phyloP scores from a whole-genome alignment of 2,113 vertebrate genomes.

The Petrocephalus microphthalmus region DNA sequence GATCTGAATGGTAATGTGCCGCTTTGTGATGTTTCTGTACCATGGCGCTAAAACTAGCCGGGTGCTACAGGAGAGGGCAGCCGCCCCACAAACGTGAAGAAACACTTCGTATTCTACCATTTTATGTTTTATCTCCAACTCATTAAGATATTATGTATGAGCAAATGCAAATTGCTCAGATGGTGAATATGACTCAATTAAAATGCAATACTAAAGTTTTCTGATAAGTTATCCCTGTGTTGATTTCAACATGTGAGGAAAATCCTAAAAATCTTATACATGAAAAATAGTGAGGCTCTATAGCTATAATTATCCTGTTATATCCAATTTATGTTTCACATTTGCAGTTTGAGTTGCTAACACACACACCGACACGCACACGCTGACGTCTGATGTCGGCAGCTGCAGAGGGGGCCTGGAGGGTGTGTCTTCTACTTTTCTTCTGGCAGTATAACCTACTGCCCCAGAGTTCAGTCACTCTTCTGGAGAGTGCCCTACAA shows the following conservation, averaged over 20 bases:
- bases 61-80: neutral
- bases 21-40: neutral
- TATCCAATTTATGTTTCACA: neutral
- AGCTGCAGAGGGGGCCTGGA: slow-evolving; percentile 18
- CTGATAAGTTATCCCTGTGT: neutral
- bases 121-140: neutral
- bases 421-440: slow-evolving; percentile 30
- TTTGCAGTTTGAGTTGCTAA: neutral
- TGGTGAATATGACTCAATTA: neutral
- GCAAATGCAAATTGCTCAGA: neutral
- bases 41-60: neutral
- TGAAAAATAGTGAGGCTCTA: neutral
- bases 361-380: neutral
- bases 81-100: neutral
- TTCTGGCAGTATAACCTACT: slow-evolving; percentile 8
- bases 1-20: too few species aligned
- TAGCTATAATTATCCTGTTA: neutral
- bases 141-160: neutral
- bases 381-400: neutral
- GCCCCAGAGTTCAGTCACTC: neutral
- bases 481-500: neutral
- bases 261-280: neutral
- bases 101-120: neutral
- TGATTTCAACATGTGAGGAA: neutral
- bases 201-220: neutral